Percentiles rank a stretch among this genome's conserved stretches.
phyloP scores from a whole-genome alignment of 2,888 invertebrate genomes.

The Dinocampus coccinellae region DNA sequence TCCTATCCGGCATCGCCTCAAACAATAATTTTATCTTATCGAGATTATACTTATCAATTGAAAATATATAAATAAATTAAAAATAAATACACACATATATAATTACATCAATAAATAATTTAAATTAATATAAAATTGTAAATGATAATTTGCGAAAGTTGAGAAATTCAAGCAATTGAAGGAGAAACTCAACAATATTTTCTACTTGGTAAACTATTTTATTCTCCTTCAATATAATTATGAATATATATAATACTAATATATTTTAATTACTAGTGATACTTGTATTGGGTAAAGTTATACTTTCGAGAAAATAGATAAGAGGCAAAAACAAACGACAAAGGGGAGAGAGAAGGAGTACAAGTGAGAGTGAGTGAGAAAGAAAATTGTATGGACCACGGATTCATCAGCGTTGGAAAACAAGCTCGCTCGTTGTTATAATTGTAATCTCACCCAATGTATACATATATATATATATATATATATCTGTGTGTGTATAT shows the following conservation, averaged over 20 bases:
- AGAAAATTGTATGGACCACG: no score
- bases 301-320: background rate
- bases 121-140: background rate
- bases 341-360: no score
- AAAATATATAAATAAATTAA: no score
- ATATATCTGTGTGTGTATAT: background rate
- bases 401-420: constrained; percentile 3
- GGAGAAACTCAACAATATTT: background rate
- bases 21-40: no score
- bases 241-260: background rate
- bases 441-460: constrained; percentile 40
- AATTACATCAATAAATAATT: background rate
- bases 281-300: background rate
- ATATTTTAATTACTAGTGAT: background rate
- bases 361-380: no score
- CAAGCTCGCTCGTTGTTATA: constrained; percentile 37
- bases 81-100: background rate
- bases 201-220: background rate
- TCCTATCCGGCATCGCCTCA: no score
- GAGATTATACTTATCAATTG: no score
- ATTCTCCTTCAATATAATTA: background rate
- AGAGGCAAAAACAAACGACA: background rate
- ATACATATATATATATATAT: background rate
- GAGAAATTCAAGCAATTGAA: background rate
- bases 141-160: background rate